Base-by-base conservation (phyloP, 1,140 invertebrate species). In the Zophobas morio region DNA sequence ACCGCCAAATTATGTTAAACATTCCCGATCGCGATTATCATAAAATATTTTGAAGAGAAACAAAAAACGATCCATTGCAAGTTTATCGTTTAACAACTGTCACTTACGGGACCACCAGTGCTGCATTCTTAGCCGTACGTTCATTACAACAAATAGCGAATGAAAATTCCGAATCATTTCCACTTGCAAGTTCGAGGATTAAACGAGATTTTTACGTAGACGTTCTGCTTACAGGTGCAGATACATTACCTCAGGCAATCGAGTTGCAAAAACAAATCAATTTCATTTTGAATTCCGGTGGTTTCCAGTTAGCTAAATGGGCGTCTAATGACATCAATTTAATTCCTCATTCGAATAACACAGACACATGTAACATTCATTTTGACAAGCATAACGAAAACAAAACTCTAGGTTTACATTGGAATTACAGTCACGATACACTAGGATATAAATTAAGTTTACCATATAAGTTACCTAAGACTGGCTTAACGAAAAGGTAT, bases 21-120 rank as follows among this genome's bases (percentile, higher is more conserved):
- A 40, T 87, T 8, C 54, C 85, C 0, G 20, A 80, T 35, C 39
- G 33, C 1, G 33, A 76, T 1, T 84, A 73, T 73, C 86, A 87
- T 76, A 74, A 84, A 66, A 86, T 87, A 5, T 32, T 86, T 2
- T 87, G 86, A 85, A 73, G 84, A 5, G 34, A 81, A 34, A 8
- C 70, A 33, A 33, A 76, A 6, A 76, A 49, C 5, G 35, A 74
- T 78, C 5, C 56, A 78, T 72, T 83, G 82, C 60, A 70, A 42
- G 33, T 42, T 40, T 34, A 70, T 46, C 47, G 81, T 85, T 4
- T 83, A 84, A 74, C 81, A 85, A 20, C 20, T 20, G 20, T 20
- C 20, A 20, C 20, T 20, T 20, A 20, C 20, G 20, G 20, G 20
- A 20, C 20, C 20, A 20, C 20, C 20, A 20, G 20, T 20, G 20